Percentiles rank a stretch among this genome's conserved stretches.
Evolutionary conservation across 2,888 invertebrate species (phyloP).

Genomic region (Homarus gammarus): DNA sequence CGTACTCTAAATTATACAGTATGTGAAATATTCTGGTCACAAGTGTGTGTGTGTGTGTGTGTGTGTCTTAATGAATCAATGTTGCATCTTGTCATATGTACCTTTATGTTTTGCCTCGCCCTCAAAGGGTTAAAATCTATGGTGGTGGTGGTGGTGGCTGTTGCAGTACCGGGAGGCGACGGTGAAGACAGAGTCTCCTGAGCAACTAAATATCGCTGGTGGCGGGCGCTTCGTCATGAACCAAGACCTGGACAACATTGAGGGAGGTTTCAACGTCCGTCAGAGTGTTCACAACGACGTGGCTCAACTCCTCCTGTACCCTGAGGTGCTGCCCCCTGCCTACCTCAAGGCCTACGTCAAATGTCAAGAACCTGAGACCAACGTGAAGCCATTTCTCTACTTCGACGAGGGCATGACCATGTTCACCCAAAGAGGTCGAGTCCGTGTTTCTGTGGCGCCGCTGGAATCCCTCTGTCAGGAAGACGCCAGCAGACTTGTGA

Average conservation of each 20-base stretch:
- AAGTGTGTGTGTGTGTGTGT: no score
- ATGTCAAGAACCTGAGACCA: neutral
- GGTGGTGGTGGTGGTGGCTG: no score
- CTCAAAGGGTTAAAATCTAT: neutral
- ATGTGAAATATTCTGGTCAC: no score
- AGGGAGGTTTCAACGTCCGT: conserved; percentile 23
- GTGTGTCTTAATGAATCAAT: no score
- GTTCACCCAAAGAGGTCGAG: neutral
- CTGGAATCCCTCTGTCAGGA: neutral
- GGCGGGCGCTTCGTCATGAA: conserved; percentile 39
- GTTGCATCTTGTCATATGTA: neutral
- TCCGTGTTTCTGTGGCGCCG: neutral
- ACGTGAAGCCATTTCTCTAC: conserved; percentile 2
- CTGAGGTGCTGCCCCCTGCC: neutral
- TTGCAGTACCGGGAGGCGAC: conserved; percentile 1
- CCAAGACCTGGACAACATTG: conserved; percentile 26
- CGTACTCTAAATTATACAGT: no score
- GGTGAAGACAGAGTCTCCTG: neutral
- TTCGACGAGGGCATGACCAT: conserved; percentile 7
- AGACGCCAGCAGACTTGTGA: neutral
- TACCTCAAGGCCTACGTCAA: conserved; percentile 2
- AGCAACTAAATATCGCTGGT: neutral
- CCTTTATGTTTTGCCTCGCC: no score
- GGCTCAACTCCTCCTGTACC: conserved; percentile 12
- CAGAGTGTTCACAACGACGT: conserved; percentile 31